These are phyloP conservation scores for Magallana nippona DNA, from an alignment of 2,888 invertebrate genomes.

Conservation along the genomic window DNA sequence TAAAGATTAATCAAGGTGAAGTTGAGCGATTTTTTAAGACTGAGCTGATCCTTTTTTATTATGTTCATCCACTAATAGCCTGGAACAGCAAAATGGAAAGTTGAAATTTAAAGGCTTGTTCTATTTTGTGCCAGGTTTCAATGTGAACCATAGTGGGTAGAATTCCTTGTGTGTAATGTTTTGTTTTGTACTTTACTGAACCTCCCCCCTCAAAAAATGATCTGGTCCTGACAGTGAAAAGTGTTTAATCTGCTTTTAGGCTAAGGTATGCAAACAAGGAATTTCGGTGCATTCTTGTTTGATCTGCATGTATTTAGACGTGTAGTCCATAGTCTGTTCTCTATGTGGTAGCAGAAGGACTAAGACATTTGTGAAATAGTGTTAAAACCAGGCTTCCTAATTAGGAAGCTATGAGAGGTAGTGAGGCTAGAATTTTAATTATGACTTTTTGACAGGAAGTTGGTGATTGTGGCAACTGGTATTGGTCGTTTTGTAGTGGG, in stretches of 20 bases:
- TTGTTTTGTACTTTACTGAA: slow-evolving; percentile 5
- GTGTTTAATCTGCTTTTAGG: slow-evolving; percentile 18
- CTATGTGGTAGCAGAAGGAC: not conserved
- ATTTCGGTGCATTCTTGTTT: not conserved
- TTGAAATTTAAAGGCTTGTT: not conserved
- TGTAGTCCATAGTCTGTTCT: not conserved
- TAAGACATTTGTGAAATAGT: not conserved
- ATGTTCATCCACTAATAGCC: slow-evolving; percentile 10
- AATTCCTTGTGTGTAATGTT: not conserved
- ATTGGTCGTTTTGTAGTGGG: not conserved
- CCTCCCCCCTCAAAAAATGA: not conserved
- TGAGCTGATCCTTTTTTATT: not conserved
- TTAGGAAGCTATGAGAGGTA: not conserved
- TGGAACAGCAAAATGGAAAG: not conserved
- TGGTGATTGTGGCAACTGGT: not conserved
- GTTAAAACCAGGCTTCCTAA: not conserved
- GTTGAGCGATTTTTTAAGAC: not conserved
- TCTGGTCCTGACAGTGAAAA: not conserved
- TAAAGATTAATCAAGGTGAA: slow-evolving; percentile 7
- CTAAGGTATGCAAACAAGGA: slow-evolving; percentile 23
- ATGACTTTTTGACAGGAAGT: not conserved
- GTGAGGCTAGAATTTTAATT: not conserved
- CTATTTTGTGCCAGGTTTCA: not conserved
- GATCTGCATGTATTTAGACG: slow-evolving; percentile 1
- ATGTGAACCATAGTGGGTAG: not conserved